Evolutionary conservation across 64 coral and sea anemone species (phyloP).

Genomic region (Montipora foliosa): DNA sequence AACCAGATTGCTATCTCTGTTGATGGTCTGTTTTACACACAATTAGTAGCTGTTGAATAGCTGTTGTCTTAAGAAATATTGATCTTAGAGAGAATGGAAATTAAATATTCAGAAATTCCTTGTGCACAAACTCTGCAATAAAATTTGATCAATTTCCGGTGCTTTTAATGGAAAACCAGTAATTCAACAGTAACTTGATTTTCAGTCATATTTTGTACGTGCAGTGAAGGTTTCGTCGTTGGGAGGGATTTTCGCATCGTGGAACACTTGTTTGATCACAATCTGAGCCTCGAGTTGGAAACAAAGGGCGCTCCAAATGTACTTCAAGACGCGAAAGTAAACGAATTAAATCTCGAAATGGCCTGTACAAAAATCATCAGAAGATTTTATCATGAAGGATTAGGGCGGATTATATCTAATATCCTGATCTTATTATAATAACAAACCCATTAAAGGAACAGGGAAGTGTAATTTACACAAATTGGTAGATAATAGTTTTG

Average conservation of each 20-base stretch:
- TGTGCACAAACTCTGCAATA: background rate
- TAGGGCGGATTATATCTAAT: constrained; percentile 11
- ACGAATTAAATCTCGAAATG: background rate
- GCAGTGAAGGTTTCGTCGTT: background rate
- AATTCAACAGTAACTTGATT: background rate
- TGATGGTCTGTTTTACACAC: background rate
- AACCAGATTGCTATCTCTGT: background rate
- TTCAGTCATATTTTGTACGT: background rate
- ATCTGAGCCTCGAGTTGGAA: background rate
- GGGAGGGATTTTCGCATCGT: background rate
- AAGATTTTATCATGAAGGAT: constrained; percentile 2
- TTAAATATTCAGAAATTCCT: background rate
- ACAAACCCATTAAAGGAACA: background rate
- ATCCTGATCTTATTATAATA: constrained; percentile 32
- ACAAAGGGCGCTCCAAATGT: background rate
- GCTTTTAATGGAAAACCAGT: background rate
- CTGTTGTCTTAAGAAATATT: constrained; percentile 23
- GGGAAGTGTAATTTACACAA: background rate
- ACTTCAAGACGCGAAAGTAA: background rate
- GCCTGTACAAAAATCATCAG: background rate
- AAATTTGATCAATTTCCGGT: constrained; percentile 45
- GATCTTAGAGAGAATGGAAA: background rate
- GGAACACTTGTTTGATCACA: background rate
- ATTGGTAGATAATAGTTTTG: background rate
- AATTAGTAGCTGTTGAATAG: background rate